Percentiles rank a stretch among this genome's conserved stretches.
Conservation (phyloP, 1,140 invertebrate species). For the Akabosia matsudoensis region DNA sequence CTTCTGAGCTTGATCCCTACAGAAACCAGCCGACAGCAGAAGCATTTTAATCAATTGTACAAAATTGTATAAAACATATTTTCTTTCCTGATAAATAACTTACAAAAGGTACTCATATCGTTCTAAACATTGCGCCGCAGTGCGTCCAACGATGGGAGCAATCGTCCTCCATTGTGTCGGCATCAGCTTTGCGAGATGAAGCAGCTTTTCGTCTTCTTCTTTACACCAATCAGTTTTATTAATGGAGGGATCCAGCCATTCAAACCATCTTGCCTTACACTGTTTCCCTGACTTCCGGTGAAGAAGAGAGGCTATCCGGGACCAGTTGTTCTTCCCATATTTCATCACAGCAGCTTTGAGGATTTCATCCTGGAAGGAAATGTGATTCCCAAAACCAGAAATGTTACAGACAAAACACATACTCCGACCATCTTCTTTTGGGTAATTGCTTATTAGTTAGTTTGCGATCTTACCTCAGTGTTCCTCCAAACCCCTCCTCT, state of each 20-base stretch:
- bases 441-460: not conserved
- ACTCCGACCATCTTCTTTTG: not conserved
- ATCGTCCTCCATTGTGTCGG: slow-evolving; percentile 99
- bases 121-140: slow-evolving; percentile 97
- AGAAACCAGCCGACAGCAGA: no score
- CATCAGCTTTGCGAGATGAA: slow-evolving; percentile 98
- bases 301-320: slow-evolving; percentile 94
- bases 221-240: slow-evolving; percentile 99
- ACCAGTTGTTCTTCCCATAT: slow-evolving; percentile 99
- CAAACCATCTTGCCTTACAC: slow-evolving; percentile 99
- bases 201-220: slow-evolving; percentile 97
- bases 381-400: not conserved
- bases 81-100: slow-evolving; percentile 51
- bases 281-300: slow-evolving; percentile 99
- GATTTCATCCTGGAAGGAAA: slow-evolving; percentile 89
- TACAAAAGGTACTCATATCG: slow-evolving; percentile 93
- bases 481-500: slow-evolving; percentile 99
- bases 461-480: slow-evolving; percentile 77
- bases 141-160: slow-evolving; percentile 96
- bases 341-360: slow-evolving; percentile 99
- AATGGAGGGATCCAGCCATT: slow-evolving; percentile 99
- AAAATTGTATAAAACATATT: no score
- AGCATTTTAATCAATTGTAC: no score
- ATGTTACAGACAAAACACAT: not conserved
- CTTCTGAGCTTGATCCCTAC: slow-evolving; percentile 94